Percentiles rank a stretch among this genome's conserved stretches.
Conservation (phyloP, 2,888 invertebrate genomes). For the Sphaerolaimus hirsutus region DNA sequence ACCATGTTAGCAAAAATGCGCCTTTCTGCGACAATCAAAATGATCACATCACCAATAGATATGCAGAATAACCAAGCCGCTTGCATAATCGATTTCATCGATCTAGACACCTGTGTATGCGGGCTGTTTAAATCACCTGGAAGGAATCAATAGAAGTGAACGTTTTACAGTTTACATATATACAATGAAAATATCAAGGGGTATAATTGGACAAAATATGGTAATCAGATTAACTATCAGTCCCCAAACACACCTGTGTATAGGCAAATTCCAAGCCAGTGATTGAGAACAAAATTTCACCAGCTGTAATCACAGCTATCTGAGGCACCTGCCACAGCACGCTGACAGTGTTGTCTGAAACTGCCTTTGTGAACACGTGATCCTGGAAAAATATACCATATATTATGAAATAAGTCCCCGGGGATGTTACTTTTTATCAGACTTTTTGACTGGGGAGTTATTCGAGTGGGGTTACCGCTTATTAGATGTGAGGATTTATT, state of each 20-base stretch:
- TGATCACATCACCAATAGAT: slow-evolving; percentile 72
- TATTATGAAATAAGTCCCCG: too few species aligned
- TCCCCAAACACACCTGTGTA: slow-evolving; percentile 14
- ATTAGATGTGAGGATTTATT: too few species aligned
- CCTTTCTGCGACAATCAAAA: slow-evolving; percentile 44
- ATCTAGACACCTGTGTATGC: slow-evolving; percentile 42
- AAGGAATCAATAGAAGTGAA: background rate
- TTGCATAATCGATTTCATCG: slow-evolving; percentile 80
- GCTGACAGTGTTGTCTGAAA: slow-evolving; percentile 18
- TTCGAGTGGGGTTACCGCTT: too few species aligned
- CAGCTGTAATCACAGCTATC: slow-evolving; percentile 29
- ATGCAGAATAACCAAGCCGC: slow-evolving; percentile 75
- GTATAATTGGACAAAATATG: background rate
- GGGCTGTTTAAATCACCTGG: background rate
- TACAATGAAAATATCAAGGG: background rate
- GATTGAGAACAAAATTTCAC: slow-evolving; percentile 31
- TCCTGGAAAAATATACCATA: too few species aligned
- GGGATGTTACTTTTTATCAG: too few species aligned
- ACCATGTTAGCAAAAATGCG: slow-evolving; percentile 3
- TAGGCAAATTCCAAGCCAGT: slow-evolving; percentile 29
- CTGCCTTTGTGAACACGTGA: too few species aligned
- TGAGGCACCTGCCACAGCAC: slow-evolving; percentile 30
- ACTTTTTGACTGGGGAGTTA: too few species aligned
- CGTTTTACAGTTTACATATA: background rate
- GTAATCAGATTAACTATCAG: too few species aligned